A percentile compares a stretch with the other conserved stretches of the same genome.
These are phyloP conservation scores for Ectropis grisescens DNA, from an alignment of 1,140 invertebrate species.

Conservation along the genomic window DNA sequence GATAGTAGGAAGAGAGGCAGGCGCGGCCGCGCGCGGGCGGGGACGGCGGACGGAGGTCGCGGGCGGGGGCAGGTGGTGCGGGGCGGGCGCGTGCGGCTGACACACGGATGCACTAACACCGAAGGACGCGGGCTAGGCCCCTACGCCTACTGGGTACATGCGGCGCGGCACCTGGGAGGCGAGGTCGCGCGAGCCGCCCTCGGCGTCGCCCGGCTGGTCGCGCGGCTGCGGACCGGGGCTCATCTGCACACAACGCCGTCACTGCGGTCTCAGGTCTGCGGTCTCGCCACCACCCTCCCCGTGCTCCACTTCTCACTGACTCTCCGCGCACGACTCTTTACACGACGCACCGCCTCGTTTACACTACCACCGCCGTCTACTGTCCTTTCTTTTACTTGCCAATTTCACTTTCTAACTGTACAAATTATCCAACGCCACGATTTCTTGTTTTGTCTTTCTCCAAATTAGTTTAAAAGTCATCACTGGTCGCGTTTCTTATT, in stretches of 20 bases:
- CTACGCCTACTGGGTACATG: conserved; percentile 46
- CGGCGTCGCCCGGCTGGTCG: conserved; percentile 67
- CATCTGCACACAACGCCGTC: conserved; percentile 71
- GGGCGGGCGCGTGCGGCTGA: conserved; percentile 39
- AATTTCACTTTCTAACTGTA: too few species aligned
- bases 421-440: too few species aligned
- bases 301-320: conserved; percentile 61
- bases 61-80: conserved; percentile 46
- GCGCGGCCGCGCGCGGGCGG: conserved; percentile 50
- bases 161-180: conserved; percentile 71
- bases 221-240: conserved; percentile 72
- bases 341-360: background rate
- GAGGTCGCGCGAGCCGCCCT: conserved; percentile 71
- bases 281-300: conserved; percentile 53
- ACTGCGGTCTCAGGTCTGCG: conserved; percentile 50
- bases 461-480: too few species aligned
- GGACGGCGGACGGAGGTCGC: conserved; percentile 31
- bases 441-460: too few species aligned
- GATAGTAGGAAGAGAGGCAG: conserved; percentile 75
- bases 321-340: conserved; percentile 33
- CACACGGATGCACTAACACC: conserved; percentile 63
- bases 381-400: background rate
- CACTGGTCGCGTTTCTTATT: too few species aligned
- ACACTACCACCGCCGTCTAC: background rate
- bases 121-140: conserved; percentile 53